Evolutionary conservation across 2,888 invertebrate species (phyloP).

Genomic region (Rhingia campestris): DNA sequence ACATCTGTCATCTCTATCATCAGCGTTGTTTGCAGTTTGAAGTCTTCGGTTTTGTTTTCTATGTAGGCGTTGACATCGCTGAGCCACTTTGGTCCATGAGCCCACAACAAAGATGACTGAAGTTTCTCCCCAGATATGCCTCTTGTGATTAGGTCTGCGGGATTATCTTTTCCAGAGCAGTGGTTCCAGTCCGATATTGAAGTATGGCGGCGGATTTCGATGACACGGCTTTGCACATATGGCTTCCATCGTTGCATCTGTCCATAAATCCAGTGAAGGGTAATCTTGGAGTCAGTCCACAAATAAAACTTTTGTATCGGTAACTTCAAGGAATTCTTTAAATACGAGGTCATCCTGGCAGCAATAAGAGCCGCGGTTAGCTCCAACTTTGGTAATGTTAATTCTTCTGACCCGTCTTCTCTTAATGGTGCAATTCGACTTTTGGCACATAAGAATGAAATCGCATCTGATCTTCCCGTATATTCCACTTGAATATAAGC

Average conservation of each 20-base stretch:
- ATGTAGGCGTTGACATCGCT: too few relatives aligned
- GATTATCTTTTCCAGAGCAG: too few relatives aligned
- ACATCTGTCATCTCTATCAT: too few relatives aligned
- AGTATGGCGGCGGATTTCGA: conserved; percentile 54
- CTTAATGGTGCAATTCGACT: conserved; percentile 40
- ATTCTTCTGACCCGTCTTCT: conserved; percentile 2
- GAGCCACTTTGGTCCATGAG: too few relatives aligned
- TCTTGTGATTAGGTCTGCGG: too few relatives aligned
- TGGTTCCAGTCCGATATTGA: too few relatives aligned
- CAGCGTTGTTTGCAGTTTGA: too few relatives aligned
- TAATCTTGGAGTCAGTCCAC: conserved; percentile 47
- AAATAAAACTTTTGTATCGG: conserved; percentile 1
- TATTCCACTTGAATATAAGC: conserved; percentile 21
- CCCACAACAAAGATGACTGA: too few relatives aligned
- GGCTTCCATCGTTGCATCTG: conserved; percentile 46
- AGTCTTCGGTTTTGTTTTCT: too few relatives aligned
- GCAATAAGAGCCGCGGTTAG: conserved; percentile 32
- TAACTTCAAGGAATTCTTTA: conserved; percentile 14
- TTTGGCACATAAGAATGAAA: conserved; percentile 40
- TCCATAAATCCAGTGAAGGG: conserved; percentile 40
- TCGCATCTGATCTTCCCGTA: not conserved
- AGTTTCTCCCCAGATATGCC: too few relatives aligned
- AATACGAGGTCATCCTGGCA: conserved; percentile 28
- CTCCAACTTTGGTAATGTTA: conserved; percentile 43
- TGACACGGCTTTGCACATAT: conserved; percentile 37